Evolutionary conservation across 2,888 invertebrate species (phyloP).

Genomic region (Amblyjoppa proteus): DNA sequence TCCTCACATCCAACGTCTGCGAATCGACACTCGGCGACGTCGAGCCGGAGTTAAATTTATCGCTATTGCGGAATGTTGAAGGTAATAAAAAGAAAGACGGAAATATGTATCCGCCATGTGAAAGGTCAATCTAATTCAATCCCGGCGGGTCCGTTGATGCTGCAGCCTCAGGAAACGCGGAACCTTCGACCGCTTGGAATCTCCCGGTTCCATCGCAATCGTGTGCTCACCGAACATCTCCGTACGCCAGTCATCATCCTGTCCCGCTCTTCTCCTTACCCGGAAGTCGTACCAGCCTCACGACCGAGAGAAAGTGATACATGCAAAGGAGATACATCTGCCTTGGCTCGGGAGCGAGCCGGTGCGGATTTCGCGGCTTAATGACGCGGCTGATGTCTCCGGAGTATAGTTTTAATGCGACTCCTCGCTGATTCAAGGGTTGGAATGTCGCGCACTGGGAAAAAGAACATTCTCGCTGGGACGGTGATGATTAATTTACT

Average conservation of each 20-base stretch:
- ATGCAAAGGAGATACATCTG: slow-evolving; percentile 57
- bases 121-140: slow-evolving; percentile 35
- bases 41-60: slow-evolving; percentile 16
- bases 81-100: background rate
- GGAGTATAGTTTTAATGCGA: slow-evolving; percentile 31
- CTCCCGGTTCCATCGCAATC: slow-evolving; percentile 10
- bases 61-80: background rate
- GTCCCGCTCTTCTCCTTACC: slow-evolving; percentile 72
- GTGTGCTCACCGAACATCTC: slow-evolving; percentile 30
- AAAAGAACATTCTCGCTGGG: too few species aligned
- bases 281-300: slow-evolving; percentile 76
- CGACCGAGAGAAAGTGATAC: slow-evolving; percentile 78
- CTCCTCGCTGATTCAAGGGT: background rate
- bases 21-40: slow-evolving; percentile 31
- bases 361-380: slow-evolving; percentile 52
- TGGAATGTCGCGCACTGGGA: slow-evolving; percentile 10
- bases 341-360: slow-evolving; percentile 55
- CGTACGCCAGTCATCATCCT: slow-evolving; percentile 72
- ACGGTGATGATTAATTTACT: background rate
- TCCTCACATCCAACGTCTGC: slow-evolving; percentile 18
- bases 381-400: slow-evolving; percentile 59
- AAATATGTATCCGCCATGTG: background rate
- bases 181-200: slow-evolving; percentile 50
- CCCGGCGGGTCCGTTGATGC: background rate
- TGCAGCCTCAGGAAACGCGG: slow-evolving; percentile 3